Evolutionary conservation across 1,140 invertebrate genomes (phyloP), one percentile per base, ranked within the genome.

Genomic region (Geopemphigus sp.): DNA sequence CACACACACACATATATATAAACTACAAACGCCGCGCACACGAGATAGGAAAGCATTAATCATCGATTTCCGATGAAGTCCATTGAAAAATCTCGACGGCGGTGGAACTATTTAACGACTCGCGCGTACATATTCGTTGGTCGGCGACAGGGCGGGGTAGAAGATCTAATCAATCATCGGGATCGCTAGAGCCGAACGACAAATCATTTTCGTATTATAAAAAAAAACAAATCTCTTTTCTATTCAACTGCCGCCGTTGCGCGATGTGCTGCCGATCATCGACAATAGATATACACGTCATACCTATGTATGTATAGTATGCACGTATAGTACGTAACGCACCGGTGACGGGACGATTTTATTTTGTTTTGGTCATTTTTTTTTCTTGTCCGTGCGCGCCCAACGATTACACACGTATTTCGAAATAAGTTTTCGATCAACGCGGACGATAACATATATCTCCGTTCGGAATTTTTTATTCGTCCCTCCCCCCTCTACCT

Each of bases 131-230:
- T 32, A 61, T 26, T 63, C 39, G 39, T 45, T 45, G 39, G 39
- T 45, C 11, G 39, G 5, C 5, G 5, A 45, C 11, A 45, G 39
- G 8, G 32, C 32, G 32, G 32, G 32, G 56, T 10, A n/a, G n/a
- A 59, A 19, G 8, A 17, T 26, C 74, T 61, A 63, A 78, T 78
- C 74, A 78, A 78, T 78, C 74, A 78, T 78, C 74, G 45, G 15
- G 57, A 78, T 78, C 74, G 74, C 57, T 57, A 57, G 74, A 63
- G 74, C 74, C 39, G 74, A 78, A 78, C 74, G 74, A 78, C 74
- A 78, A 78, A 78, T 78, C 74, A 63, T 78, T 78, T 78, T 78
- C 74, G 74, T 45, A 78, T 63, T 63, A 78, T 61, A 76, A 76
- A 39, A 39, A 39, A 39, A 39, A 39, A 39, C 8, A 39, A 4